Evolutionary conservation across 2,888 invertebrate genomes (phyloP).

Genomic region (Netelia inedita): DNA sequence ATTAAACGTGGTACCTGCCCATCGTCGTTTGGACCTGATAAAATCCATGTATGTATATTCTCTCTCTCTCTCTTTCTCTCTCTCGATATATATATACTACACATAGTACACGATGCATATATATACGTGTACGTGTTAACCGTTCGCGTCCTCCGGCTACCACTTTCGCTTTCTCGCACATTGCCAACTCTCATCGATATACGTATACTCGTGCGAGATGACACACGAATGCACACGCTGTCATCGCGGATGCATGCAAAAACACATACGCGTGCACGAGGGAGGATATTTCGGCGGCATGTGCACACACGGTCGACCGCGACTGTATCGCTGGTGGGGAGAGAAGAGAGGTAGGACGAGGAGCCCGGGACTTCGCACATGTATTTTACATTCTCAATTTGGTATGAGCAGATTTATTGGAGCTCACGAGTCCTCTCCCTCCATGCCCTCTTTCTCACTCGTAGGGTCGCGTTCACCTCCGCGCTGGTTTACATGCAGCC

Average conservation of each 20-base stretch:
- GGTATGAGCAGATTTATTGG: conserved; percentile 82
- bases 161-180: conserved; percentile 49
- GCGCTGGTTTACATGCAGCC: conserved; percentile 49
- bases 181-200: conserved; percentile 33
- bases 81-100: conserved; percentile 9
- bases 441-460: conserved; percentile 44
- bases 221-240: conserved; percentile 55
- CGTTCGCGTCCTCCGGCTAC: conserved; percentile 31
- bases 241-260: conserved; percentile 68
- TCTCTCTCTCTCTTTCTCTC: background rate
- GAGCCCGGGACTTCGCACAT: conserved; percentile 72
- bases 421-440: conserved; percentile 68
- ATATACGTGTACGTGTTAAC: conserved; percentile 37
- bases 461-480: conserved; percentile 52
- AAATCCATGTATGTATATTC: conserved; percentile 73
- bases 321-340: conserved; percentile 56
- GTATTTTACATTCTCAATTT: conserved; percentile 83
- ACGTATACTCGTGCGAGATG: conserved; percentile 25
- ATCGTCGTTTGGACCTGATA: conserved; percentile 79
- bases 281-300: conserved; percentile 62
- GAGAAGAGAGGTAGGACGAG: conserved; percentile 40
- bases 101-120: conserved; percentile 19
- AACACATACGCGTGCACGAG: conserved; percentile 54
- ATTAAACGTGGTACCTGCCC: conserved; percentile 78
- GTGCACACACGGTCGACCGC: conserved; percentile 75